Percentiles rank a stretch among this genome's conserved stretches.
Evolutionary conservation across 2,113 vertebrate species (phyloP).

Genomic region (Anguilla japonica): DNA sequence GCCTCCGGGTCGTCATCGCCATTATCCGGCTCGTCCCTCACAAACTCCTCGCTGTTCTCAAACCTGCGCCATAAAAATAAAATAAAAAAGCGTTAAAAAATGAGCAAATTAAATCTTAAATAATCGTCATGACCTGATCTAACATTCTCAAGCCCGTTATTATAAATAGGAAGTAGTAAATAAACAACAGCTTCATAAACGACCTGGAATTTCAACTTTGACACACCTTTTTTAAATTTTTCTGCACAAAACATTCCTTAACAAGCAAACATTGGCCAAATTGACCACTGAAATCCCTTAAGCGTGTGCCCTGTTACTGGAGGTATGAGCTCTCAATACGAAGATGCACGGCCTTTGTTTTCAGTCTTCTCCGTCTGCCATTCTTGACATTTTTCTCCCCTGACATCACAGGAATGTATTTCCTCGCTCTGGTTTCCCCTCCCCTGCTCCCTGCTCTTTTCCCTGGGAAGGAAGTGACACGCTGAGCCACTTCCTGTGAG

Average conservation of each 20-base stretch:
- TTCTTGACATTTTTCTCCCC: not conserved
- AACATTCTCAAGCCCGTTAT: not conserved
- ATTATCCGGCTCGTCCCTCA: constrained; percentile 67
- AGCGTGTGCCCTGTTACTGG: not conserved
- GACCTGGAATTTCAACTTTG: not conserved
- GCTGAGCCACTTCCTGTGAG: constrained; percentile 15
- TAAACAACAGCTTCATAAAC: not conserved
- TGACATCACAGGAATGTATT: not conserved
- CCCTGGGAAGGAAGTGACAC: not conserved
- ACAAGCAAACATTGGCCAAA: no score
- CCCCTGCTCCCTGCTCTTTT: not conserved
- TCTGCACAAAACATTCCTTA: not conserved
- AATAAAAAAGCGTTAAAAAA: constrained; percentile 16
- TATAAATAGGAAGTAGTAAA: not conserved
- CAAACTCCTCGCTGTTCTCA: constrained; percentile 62
- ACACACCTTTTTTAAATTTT: not conserved
- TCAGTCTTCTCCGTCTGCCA: not conserved
- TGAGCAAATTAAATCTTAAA: not conserved
- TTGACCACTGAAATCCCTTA: not conserved
- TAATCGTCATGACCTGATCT: not conserved
- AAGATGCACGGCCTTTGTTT: not conserved
- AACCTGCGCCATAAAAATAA: constrained; percentile 58
- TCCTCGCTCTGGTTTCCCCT: not conserved
- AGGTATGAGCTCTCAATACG: not conserved
- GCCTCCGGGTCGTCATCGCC: constrained; percentile 72